Conservation (phyloP, 2,888 invertebrate species). For the Nesidiocoris tenuis region DNA sequence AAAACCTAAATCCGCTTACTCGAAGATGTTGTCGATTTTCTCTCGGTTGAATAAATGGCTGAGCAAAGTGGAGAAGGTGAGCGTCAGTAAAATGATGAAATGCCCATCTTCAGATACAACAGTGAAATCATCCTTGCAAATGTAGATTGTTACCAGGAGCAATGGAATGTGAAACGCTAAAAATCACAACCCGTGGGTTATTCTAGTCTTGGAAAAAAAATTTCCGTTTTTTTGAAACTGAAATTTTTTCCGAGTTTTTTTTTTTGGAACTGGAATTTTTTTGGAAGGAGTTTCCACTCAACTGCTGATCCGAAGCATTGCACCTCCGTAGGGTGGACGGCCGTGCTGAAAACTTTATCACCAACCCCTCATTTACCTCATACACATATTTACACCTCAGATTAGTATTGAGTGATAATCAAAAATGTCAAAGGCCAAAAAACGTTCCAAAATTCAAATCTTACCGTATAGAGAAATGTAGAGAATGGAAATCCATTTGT, state of each 20-base stretch:
- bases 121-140: background rate
- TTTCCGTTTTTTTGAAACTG: background rate
- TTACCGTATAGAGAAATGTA: constrained; percentile 7
- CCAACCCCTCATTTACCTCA: too few relatives aligned
- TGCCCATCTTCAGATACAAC: constrained; percentile 21
- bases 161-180: background rate
- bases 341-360: too few relatives aligned
- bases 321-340: too few relatives aligned
- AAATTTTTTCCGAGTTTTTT: background rate
- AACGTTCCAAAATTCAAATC: too few relatives aligned
- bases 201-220: background rate
- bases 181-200: background rate
- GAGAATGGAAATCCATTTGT: background rate
- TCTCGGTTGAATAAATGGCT: background rate
- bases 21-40: constrained; percentile 14
- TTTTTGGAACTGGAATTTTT: too few relatives aligned
- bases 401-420: too few relatives aligned
- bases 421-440: too few relatives aligned
- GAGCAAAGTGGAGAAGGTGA: background rate
- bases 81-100: constrained; percentile 17
- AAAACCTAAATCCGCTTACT: constrained; percentile 5
- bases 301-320: too few relatives aligned
- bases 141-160: background rate
- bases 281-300: too few relatives aligned
- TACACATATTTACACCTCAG: too few relatives aligned